Conservation (phyloP, 2,888 invertebrate species). For the Doris montereyensis region DNA sequence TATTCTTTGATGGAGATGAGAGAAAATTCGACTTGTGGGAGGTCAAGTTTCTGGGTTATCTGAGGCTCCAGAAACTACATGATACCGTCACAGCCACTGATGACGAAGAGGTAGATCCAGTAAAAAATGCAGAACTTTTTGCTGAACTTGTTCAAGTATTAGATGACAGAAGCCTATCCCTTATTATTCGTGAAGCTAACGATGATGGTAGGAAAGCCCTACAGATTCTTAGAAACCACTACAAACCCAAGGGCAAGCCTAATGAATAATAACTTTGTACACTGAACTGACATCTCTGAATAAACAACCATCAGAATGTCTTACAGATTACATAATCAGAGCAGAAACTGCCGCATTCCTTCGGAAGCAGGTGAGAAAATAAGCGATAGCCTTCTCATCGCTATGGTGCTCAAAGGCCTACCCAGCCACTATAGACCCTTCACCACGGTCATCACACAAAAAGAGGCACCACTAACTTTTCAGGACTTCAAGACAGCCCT, state of each 20-base stretch:
- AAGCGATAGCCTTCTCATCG: slow-evolving; percentile 39
- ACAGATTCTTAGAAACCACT: slow-evolving; percentile 44
- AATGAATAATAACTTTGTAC: slow-evolving; percentile 44
- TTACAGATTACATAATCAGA: slow-evolving; percentile 43
- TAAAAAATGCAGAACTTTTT: slow-evolving; percentile 46
- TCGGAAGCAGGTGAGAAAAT: slow-evolving; percentile 29
- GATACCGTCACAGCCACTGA: slow-evolving; percentile 15
- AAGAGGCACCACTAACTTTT: slow-evolving; percentile 28
- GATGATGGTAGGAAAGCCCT: slow-evolving; percentile 49
- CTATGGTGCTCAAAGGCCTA: slow-evolving; percentile 44
- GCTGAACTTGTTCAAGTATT: slow-evolving; percentile 47
- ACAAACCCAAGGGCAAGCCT: slow-evolving; percentile 43
- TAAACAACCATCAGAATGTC: slow-evolving; percentile 23
- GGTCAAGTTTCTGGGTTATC: slow-evolving; percentile 31
- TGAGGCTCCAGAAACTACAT: slow-evolving; percentile 31
- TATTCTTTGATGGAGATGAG: slow-evolving; percentile 43
- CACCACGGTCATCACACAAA: slow-evolving; percentile 29
- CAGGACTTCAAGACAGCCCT: slow-evolving; percentile 40
- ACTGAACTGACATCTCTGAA: slow-evolving; percentile 43
- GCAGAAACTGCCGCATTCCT: slow-evolving; percentile 40
- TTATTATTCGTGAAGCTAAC: slow-evolving; percentile 48
- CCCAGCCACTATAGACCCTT: slow-evolving; percentile 36
- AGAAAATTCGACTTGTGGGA: slow-evolving; percentile 40
- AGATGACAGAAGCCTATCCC: slow-evolving; percentile 45
- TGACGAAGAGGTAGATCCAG: slow-evolving; percentile 23